phyloP scores from a whole-genome alignment of 2,888 invertebrate species.

The Hirtodrosophila cameraria region DNA sequence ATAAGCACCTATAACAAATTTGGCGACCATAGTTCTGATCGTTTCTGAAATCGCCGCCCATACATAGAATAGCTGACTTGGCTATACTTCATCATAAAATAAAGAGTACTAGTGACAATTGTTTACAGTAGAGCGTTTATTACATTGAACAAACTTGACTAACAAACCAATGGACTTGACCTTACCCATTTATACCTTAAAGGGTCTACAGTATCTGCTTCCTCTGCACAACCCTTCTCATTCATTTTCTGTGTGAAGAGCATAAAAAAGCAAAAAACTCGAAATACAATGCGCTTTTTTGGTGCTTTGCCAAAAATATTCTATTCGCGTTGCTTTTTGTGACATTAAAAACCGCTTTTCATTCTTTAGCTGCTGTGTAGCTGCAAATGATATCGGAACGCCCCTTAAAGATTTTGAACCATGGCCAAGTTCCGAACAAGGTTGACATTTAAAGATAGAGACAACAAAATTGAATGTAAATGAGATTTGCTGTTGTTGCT shows the following conservation, averaged over 20 bases:
- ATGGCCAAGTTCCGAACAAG: constrained; percentile 13
- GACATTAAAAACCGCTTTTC: constrained; percentile 14
- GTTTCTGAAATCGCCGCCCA: too few relatives aligned
- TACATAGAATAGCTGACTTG: too few relatives aligned
- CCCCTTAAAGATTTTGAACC: constrained; percentile 25
- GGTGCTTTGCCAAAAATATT: constrained; percentile 56
- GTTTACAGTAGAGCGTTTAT: too few relatives aligned
- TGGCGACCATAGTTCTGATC: too few relatives aligned
- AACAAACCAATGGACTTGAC: too few relatives aligned
- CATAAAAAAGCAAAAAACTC: neutral
- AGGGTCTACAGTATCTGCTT: too few relatives aligned
- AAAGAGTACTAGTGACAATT: too few relatives aligned
- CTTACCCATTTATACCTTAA: too few relatives aligned
- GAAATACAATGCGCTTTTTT: constrained; percentile 48
- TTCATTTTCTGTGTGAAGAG: neutral
- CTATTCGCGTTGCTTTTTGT: constrained; percentile 5
- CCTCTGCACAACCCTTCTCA: neutral
- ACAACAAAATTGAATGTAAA: constrained; percentile 40
- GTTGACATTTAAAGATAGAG: constrained; percentile 19
- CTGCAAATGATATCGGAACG: constrained; percentile 42
- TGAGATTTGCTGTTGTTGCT: constrained; percentile 19
- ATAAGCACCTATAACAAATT: too few relatives aligned
- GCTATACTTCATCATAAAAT: too few relatives aligned
- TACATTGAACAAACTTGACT: too few relatives aligned
- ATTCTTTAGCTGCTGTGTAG: neutral